Evolutionary conservation across 2,113 vertebrate species (phyloP).

Genomic region (Tonatia bakeri): DNA sequence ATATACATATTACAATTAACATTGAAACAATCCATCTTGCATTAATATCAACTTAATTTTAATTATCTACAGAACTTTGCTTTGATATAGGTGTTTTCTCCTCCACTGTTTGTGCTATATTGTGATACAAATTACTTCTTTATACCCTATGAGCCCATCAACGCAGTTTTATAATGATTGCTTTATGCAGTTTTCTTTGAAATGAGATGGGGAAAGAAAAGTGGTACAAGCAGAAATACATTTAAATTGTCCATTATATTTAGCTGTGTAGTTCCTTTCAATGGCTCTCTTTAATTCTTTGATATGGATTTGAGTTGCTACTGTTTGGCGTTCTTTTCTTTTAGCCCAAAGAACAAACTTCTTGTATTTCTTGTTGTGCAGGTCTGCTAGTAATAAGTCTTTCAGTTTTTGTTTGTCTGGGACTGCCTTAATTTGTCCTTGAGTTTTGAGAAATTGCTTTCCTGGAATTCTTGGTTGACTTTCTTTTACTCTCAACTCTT

Average conservation of each 20-base stretch:
- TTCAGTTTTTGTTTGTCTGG: not conserved
- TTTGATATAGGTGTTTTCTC: not conserved
- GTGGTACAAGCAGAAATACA: not conserved
- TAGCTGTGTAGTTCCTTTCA: not conserved
- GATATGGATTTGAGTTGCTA: not conserved
- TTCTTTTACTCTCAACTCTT: not conserved
- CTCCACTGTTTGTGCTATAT: not conserved
- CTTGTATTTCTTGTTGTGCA: not conserved
- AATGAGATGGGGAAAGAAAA: not conserved
- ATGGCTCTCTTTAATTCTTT: not conserved
- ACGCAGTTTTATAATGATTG: not conserved
- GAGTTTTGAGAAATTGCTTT: not conserved
- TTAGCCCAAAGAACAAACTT: not conserved
- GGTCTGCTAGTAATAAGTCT: not conserved
- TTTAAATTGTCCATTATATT: not conserved
- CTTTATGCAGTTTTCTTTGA: not conserved
- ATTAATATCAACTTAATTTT: not conserved
- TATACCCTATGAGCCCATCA: not conserved
- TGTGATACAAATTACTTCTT: not conserved
- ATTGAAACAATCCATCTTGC: not conserved
- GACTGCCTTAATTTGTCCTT: not conserved
- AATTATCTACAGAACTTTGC: not conserved
- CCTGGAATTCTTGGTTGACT: not conserved
- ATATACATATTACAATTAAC: not conserved
- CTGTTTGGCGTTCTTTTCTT: not conserved